phyloP scores from a whole-genome alignment of 2,888 invertebrate species.

The Artemia sinica region DNA sequence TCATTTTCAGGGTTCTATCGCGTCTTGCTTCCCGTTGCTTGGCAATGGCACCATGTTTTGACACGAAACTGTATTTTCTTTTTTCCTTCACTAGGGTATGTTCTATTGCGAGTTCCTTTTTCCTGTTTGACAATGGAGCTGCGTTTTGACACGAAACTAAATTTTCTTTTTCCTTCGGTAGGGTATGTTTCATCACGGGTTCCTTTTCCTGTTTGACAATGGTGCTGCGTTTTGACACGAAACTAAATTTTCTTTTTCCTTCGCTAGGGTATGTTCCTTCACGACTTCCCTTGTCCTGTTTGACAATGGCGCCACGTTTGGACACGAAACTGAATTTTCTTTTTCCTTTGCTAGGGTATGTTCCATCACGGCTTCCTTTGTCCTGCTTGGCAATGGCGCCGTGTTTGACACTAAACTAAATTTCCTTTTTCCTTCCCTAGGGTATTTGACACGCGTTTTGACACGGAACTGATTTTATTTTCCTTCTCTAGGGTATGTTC shows the following conservation, averaged over 20 bases:
- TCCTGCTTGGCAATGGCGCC: slow-evolving; percentile 91
- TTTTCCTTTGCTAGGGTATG: slow-evolving; percentile 39
- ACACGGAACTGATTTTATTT: slow-evolving; percentile 36
- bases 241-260: not conserved
- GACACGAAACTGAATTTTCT: no score
- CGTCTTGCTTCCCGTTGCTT: slow-evolving; percentile 79
- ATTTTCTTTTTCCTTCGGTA: slow-evolving; percentile 24
- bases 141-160: slow-evolving; percentile 32
- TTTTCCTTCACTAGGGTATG: slow-evolving; percentile 41
- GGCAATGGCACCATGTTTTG: slow-evolving; percentile 81
- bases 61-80: slow-evolving; percentile 33
- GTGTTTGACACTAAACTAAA: slow-evolving; percentile 32
- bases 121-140: slow-evolving; percentile 91
- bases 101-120: slow-evolving; percentile 66
- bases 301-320: slow-evolving; percentile 75
- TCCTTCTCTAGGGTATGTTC: slow-evolving; percentile 46
- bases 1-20: slow-evolving; percentile 41
- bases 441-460: slow-evolving; percentile 42
- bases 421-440: slow-evolving; percentile 30
- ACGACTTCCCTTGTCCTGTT: slow-evolving; percentile 72
- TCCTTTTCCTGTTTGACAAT: slow-evolving; percentile 86
- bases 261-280: slow-evolving; percentile 53
- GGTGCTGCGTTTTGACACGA: slow-evolving; percentile 54
- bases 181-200: slow-evolving; percentile 65
- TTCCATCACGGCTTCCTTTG: slow-evolving; percentile 66